Percentiles rank a stretch among this genome's conserved stretches.
These are phyloP conservation scores for Morone saxatilis DNA, from an alignment of 2,113 vertebrate genomes.

Conservation along the genomic window DNA sequence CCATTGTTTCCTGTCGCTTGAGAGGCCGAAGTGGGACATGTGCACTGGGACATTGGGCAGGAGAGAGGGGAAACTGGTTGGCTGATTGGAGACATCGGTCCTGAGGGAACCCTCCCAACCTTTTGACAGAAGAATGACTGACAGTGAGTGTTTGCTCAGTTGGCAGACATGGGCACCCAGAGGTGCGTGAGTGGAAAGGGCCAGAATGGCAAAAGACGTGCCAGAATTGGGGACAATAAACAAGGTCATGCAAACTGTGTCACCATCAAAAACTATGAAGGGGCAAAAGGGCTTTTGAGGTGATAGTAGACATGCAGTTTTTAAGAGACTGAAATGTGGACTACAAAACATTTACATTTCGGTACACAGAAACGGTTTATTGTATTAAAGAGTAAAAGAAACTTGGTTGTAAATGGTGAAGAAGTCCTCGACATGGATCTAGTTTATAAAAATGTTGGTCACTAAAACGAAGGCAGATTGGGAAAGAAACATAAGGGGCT, in stretches of 20 bases:
- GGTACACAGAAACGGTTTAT: not conserved
- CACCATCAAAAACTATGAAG: slow-evolving; percentile 42
- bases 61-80: slow-evolving; percentile 42
- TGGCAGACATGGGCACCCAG: slow-evolving; percentile 72
- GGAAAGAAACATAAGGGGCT: not conserved
- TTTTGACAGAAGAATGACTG: slow-evolving; percentile 69
- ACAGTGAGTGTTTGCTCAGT: slow-evolving; percentile 70
- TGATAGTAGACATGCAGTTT: slow-evolving; percentile 15
- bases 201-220: slow-evolving; percentile 62
- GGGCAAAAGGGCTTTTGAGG: slow-evolving; percentile 47
- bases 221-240: slow-evolving; percentile 66
- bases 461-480: not conserved
- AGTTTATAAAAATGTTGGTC: not conserved
- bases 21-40: slow-evolving; percentile 60
- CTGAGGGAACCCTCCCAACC: slow-evolving; percentile 49
- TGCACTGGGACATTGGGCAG: slow-evolving; percentile 35
- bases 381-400: not conserved
- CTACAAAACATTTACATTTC: not conserved
- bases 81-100: slow-evolving; percentile 59
- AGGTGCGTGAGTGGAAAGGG: slow-evolving; percentile 61
- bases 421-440: not conserved
- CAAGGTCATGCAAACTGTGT: slow-evolving; percentile 75
- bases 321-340: not conserved
- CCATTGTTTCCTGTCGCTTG: slow-evolving; percentile 44
- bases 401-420: not conserved